A percentile compares a stretch with the other conserved stretches of the same genome.
Conservation (phyloP, 2,113 vertebrate genomes). For the Microtus pennsylvanicus region DNA sequence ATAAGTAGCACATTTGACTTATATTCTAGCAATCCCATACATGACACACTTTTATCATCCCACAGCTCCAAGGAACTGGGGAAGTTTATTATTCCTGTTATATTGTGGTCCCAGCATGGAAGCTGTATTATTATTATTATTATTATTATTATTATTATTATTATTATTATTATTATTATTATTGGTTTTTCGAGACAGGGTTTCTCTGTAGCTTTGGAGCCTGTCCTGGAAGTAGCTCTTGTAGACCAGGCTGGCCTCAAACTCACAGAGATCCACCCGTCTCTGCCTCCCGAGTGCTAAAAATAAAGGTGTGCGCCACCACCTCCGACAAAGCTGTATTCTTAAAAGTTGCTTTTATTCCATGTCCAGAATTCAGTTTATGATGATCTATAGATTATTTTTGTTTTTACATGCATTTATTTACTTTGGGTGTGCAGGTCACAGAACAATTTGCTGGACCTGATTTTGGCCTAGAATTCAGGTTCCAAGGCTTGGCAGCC, state of each 20-base stretch:
- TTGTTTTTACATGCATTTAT: background rate
- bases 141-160: no score
- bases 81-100: background rate
- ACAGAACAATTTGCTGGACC: background rate
- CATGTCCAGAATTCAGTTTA: background rate
- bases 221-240: no score
- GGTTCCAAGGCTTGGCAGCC: background rate
- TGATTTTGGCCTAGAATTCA: background rate
- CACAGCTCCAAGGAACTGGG: background rate
- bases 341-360: background rate
- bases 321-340: background rate
- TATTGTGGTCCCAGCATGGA: background rate
- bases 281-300: no score
- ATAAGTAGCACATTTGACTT: constrained; percentile 35
- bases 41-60: background rate
- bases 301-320: no score
- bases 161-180: no score
- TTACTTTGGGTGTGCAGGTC: background rate
- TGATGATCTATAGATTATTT: background rate
- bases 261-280: no score
- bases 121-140: background rate
- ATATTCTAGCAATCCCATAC: background rate
- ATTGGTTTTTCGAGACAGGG: no score
- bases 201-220: no score
- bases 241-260: no score